Evolutionary conservation across 2,888 invertebrate genomes (phyloP).

Genomic region (Drosophila lutescens): DNA sequence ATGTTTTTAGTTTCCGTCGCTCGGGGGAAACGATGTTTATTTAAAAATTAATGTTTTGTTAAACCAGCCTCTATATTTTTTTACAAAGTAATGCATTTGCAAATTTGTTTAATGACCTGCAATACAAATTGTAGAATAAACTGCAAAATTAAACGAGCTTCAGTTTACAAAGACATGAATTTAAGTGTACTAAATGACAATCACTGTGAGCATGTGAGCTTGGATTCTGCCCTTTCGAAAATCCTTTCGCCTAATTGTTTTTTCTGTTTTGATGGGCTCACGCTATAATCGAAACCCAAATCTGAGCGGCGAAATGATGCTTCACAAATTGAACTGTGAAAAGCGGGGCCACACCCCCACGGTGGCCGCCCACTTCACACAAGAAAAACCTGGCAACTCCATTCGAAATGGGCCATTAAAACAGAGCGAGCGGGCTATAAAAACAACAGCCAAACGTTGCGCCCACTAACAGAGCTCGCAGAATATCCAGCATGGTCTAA

Average conservation of each 20-base stretch:
- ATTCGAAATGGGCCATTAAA: constrained; percentile 77
- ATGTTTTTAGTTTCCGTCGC: not conserved
- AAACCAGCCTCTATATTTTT: too few species aligned
- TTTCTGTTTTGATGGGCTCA: constrained; percentile 32
- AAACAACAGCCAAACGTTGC: constrained; percentile 32
- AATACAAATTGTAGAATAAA: too few species aligned
- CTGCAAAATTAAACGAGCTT: too few species aligned
- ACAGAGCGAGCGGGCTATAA: constrained; percentile 58
- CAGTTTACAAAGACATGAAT: too few species aligned
- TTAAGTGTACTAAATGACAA: constrained; percentile 14
- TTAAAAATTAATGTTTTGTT: not conserved
- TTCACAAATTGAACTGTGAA: constrained; percentile 74
- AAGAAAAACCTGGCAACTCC: constrained; percentile 51
- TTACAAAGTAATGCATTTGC: too few species aligned
- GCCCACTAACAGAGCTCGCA: constrained; percentile 51
- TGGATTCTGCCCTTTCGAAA: constrained; percentile 38
- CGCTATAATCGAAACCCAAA: constrained; percentile 25
- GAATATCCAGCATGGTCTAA: constrained; percentile 67
- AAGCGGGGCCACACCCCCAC: constrained; percentile 53
- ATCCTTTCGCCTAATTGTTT: constrained; percentile 52
- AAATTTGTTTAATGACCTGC: too few species aligned
- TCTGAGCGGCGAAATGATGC: constrained; percentile 65
- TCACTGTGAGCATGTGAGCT: not conserved
- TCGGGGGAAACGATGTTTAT: not conserved
- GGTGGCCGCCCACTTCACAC: constrained; percentile 66